Percentiles rank a stretch among this genome's conserved stretches.
Conservation (phyloP, 2,797 vertebrate species). For the Myotis daubentonii region DNA sequence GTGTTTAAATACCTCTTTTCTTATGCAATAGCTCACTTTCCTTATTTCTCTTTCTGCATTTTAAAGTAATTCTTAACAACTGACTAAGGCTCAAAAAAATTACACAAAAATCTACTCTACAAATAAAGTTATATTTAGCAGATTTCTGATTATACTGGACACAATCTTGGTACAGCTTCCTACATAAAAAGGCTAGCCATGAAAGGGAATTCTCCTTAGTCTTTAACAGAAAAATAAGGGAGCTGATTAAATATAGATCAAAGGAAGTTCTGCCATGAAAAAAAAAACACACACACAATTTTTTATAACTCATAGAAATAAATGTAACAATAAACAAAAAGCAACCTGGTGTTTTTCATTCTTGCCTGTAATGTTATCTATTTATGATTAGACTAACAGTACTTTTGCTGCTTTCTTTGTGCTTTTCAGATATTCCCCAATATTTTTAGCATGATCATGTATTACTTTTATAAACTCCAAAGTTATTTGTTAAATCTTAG, state of each 20-base stretch:
- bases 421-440: not conserved
- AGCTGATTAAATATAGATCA: constrained; percentile 67
- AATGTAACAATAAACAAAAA: constrained; percentile 55
- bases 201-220: constrained; percentile 55
- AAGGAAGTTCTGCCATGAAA: constrained; percentile 55
- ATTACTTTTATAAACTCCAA: constrained; percentile 15
- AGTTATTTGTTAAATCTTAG: constrained; percentile 38
- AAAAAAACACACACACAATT: not conserved
- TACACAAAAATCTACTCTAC: constrained; percentile 30
- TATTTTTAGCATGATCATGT: constrained; percentile 15
- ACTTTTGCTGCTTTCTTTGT: not conserved
- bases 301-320: constrained; percentile 18
- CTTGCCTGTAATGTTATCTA: not conserved
- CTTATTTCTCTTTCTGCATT: constrained; percentile 38
- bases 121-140: constrained; percentile 67
- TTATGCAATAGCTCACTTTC: not conserved
- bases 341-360: constrained; percentile 1
- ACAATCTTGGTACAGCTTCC: constrained; percentile 49
- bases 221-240: constrained; percentile 56
- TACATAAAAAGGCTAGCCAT: constrained; percentile 37
- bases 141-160: constrained; percentile 50
- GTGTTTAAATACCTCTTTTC: constrained; percentile 46
- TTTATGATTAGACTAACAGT: not conserved
- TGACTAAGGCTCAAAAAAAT: constrained; percentile 50
- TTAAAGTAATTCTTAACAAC: constrained; percentile 56